phyloP scores from a whole-genome alignment of 2,113 vertebrate genomes.

The Willisornis vidua region DNA sequence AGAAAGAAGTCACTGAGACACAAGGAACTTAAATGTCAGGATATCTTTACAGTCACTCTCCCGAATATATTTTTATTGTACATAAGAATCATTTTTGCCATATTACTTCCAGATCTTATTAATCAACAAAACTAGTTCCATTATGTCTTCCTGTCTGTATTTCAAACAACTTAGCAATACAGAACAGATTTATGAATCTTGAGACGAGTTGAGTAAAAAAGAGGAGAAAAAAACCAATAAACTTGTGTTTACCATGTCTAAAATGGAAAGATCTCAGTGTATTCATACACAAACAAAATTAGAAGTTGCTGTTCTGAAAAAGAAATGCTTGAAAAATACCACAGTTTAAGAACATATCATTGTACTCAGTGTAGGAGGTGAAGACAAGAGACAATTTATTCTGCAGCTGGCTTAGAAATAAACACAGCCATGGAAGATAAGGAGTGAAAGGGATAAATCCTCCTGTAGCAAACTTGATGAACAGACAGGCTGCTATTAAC shows the following conservation, averaged over 20 bases:
- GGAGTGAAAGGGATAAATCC: constrained; percentile 91
- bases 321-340: constrained; percentile 67
- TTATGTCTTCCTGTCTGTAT: constrained; percentile 13
- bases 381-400: constrained; percentile 85
- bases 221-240: not conserved
- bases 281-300: constrained; percentile 73
- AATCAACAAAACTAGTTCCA: not conserved
- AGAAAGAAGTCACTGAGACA: constrained; percentile 1
- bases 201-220: not conserved
- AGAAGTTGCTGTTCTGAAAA: constrained; percentile 73
- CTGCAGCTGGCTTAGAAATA: constrained; percentile 83
- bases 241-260: constrained; percentile 14
- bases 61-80: constrained; percentile 3
- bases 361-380: constrained; percentile 79
- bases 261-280: constrained; percentile 44
- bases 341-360: constrained; percentile 73
- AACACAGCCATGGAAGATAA: constrained; percentile 87
- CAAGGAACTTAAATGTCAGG: not conserved
- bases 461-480: constrained; percentile 88
- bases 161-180: not conserved
- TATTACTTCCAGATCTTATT: constrained; percentile 6
- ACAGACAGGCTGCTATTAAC: constrained; percentile 96
- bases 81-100: constrained; percentile 33
- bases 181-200: not conserved
- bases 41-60: constrained; percentile 13